Conservation (phyloP, 2,797 vertebrate species). For the Cichlasoma orientale region DNA sequence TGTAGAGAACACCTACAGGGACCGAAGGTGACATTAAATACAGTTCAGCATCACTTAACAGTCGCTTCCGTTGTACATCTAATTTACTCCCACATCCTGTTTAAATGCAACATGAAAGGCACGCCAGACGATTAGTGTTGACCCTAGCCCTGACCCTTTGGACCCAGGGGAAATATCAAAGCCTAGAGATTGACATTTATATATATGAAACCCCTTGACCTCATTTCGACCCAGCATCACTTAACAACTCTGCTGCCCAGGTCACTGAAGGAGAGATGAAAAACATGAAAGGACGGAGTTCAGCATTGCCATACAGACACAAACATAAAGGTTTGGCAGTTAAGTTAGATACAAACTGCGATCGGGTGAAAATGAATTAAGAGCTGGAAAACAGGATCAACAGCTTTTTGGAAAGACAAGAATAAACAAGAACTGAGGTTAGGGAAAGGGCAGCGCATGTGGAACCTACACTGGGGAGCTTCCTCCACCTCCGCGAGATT, state of each 20-base stretch:
- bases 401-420: conserved; percentile 39
- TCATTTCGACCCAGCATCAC: conserved; percentile 29
- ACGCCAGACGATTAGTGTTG: conserved; percentile 58
- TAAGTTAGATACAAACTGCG: neutral
- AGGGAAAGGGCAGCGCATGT: conserved; percentile 40
- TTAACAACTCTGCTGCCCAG: conserved; percentile 40
- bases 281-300: conserved; percentile 23
- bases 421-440: conserved; percentile 6
- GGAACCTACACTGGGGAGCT: conserved; percentile 85
- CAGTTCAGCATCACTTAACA: neutral
- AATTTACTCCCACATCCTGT: conserved; percentile 22
- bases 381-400: conserved; percentile 44
- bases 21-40: neutral
- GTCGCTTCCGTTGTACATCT: conserved; percentile 25
- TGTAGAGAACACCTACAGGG: neutral
- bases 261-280: conserved; percentile 26
- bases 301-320: neutral
- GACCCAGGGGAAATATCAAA: conserved; percentile 30
- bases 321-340: conserved; percentile 4
- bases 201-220: conserved; percentile 58
- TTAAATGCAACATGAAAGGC: conserved; percentile 39
- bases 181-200: conserved; percentile 57
- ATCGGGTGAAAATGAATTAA: conserved; percentile 46
- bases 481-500: conserved; percentile 72
- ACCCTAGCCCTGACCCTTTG: conserved; percentile 49